Percentiles rank a stretch among this genome's conserved stretches.
These are phyloP conservation scores for Pitta sordida DNA, from an alignment of 2,113 vertebrate species.

Conservation along the genomic window DNA sequence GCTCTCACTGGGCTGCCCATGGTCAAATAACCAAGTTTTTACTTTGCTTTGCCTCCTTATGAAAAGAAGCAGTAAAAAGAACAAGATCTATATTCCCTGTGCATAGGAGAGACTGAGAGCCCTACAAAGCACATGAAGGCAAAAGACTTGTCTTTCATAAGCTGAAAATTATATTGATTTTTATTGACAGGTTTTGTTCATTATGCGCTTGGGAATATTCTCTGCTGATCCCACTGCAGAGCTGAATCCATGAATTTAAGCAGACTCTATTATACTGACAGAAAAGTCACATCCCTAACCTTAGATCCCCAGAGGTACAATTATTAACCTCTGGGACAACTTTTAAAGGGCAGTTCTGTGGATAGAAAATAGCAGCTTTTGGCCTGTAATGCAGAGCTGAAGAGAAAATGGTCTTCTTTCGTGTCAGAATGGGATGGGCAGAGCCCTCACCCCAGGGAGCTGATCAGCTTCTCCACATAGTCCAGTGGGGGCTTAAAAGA, in stretches of 20 bases:
- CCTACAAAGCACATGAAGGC: neutral
- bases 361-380: neutral
- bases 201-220: neutral
- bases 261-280: neutral
- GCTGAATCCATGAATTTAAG: neutral
- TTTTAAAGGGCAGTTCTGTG: neutral
- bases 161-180: slow-evolving; percentile 9
- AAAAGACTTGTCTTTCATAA: neutral
- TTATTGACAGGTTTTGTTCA: neutral
- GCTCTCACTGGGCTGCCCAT: neutral
- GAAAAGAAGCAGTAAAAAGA: neutral
- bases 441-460: neutral
- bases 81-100: neutral
- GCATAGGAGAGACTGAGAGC: neutral
- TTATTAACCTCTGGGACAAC: slow-evolving; percentile 18
- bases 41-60: neutral
- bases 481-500: neutral
- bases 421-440: neutral
- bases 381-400: neutral
- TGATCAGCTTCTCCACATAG: neutral
- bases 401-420: neutral
- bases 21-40: neutral
- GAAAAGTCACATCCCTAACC: slow-evolving; percentile 19
- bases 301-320: neutral
- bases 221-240: neutral